phyloP scores from a whole-genome alignment of 2,113 vertebrate genomes.

The Chroicocephalus ridibundus region DNA sequence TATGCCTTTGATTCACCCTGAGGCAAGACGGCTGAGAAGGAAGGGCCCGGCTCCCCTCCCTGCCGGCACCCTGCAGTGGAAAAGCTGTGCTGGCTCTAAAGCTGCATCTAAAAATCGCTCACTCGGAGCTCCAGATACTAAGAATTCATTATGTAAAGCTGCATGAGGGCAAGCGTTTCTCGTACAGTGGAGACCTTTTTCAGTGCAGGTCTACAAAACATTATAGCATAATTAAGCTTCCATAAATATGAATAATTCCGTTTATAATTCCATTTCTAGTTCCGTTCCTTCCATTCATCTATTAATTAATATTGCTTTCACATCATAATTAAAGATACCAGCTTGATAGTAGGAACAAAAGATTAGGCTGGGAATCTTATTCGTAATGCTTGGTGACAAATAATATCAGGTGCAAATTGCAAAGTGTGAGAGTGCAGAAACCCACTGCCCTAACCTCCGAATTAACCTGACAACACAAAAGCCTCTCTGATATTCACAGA shows the following conservation, averaged over 20 bases:
- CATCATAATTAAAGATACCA: not conserved
- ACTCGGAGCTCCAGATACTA: not conserved
- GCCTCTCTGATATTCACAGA: not conserved
- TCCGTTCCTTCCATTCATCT: not conserved
- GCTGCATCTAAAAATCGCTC: not conserved
- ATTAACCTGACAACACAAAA: not conserved
- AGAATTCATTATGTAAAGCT: not conserved
- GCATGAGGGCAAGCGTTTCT: not conserved
- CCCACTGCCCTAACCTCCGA: not conserved
- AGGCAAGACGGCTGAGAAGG: not conserved
- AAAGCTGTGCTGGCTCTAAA: not conserved
- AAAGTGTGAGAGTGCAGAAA: not conserved
- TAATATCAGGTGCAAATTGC: not conserved
- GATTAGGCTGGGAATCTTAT: not conserved
- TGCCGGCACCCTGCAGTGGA: not conserved
- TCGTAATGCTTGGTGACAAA: not conserved
- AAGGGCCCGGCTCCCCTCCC: not conserved
- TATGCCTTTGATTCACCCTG: not conserved
- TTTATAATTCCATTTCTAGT: constrained; percentile 3
- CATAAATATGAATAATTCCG: constrained; percentile 14
- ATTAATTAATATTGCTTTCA: constrained; percentile 1
- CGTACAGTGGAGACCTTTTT: not conserved
- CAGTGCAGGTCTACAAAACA: not conserved
- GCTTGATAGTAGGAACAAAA: not conserved
- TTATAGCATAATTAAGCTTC: not conserved